Evolutionary conservation across 2,797 vertebrate genomes (phyloP), one percentile per base, ranked within the genome.

Genomic region (Molossus alvarezi): DNA sequence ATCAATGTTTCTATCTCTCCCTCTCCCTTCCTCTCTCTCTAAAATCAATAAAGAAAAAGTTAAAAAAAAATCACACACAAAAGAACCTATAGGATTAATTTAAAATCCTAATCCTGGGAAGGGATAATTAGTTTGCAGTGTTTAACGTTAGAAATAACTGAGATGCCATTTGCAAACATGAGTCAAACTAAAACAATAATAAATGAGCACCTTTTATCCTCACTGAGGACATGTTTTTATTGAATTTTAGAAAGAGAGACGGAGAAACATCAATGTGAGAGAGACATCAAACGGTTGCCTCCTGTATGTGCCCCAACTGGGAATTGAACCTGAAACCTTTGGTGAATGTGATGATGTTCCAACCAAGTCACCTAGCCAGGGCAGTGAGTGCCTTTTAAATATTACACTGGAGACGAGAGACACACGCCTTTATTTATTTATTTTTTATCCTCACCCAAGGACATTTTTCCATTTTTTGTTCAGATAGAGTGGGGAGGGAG

Each of bases 51-150:
- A 45, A 45, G 41, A 45, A 45, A 45, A 45, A 45, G 4, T 45
- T 45, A 45, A 45, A 45, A 45, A 45, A 41, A 41, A 3, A 45
- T 1, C 41, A 45, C 33, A 33, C 33, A 33, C 33, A 90, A 89
- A 95, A 73, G 60, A 91, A n/a, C 33, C 20, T 51, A 13, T 5
- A n/a, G 41, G 41, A 45, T 45, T 76, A 12, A 82, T 48, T 86
- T 81, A 71, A 82, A 95, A 79, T 67, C 27, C 25, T 90, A 62
- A 27, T 65, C 37, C 33, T 65, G 80, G 65, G 94, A 82, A 89
- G 53, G 37, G 62, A 72, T 82, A 18, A 48, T 71, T 25, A 9
- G 21, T 88, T 67, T 91, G 41, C 60, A 75, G 6, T 76, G 69
- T 67, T 79, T 12, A 87, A 57, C 60, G 37, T 89, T 67, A 64